These are phyloP conservation scores for Mola mola DNA, from an alignment of 2,113 vertebrate species.

Conservation along the genomic window DNA sequence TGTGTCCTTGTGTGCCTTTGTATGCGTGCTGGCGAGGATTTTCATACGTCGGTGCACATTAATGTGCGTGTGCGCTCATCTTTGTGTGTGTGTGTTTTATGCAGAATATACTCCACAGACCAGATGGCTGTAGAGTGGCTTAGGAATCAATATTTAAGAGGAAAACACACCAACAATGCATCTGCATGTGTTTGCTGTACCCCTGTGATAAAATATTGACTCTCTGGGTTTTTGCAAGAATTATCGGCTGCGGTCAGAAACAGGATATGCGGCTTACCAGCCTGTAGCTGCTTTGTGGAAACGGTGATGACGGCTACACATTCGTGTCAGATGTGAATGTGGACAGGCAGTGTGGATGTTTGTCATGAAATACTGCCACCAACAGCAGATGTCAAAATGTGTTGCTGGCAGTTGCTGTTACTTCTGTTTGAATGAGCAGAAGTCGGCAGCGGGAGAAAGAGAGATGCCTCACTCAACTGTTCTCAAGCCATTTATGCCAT, in stretches of 20 bases:
- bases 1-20: conserved; percentile 15
- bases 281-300: conserved; percentile 68
- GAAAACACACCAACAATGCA: conserved; percentile 75
- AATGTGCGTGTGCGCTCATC: conserved; percentile 1
- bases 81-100: conserved; percentile 29
- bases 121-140: conserved; percentile 73
- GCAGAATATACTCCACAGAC: conserved; percentile 64
- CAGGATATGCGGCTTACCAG: conserved; percentile 71
- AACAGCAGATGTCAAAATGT: conserved; percentile 78
- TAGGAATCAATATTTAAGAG: conserved; percentile 78
- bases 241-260: conserved; percentile 78
- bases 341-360: conserved; percentile 70
- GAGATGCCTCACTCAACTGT: conserved; percentile 24
- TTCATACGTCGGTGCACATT: background rate
- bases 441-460: conserved; percentile 24
- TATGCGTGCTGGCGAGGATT: conserved; percentile 5
- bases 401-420: conserved; percentile 75
- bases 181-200: conserved; percentile 77
- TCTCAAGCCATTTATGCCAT: conserved; percentile 15
- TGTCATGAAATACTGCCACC: conserved; percentile 77
- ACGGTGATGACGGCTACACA: conserved; percentile 69
- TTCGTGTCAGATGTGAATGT: conserved; percentile 68
- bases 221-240: conserved; percentile 73
- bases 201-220: conserved; percentile 81
- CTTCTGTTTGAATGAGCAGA: conserved; percentile 71